Base-by-base conservation (phyloP, 2,113 vertebrate species). In the Tonatia bakeri region DNA sequence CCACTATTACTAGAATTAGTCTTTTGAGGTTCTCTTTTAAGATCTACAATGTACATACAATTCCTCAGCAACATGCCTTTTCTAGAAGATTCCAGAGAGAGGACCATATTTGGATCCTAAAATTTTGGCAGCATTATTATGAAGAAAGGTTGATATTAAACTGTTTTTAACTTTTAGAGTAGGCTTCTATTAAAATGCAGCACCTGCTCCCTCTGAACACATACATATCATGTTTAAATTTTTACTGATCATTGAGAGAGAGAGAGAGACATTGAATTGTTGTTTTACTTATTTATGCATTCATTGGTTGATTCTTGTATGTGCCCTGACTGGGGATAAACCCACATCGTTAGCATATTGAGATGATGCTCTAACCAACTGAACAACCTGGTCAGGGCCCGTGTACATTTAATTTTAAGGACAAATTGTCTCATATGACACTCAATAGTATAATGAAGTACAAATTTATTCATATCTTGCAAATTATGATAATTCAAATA, bases 371-470 rank as follows among this genome's bases (percentile, higher is more conserved):
- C 28, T 64, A 31, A 64, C 28, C 28, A 64, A 64, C 61, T 31
- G 28, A 64, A 64, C 28, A 64, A 31, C 28, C 26, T 14, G 12
- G 28, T 31, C 28, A 31, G 28, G 61, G 61, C 13, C 61, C 61
- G 31, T 45, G 17, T 43, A 43, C 81, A 75, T 73, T 95, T 95
- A 91, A 80, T 85, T 80, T 81, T 43, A 75, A 92, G n/a, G 50
- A 92, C 1, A 26, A 69, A 26, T 92, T 47, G 75, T 72, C 52
- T 70, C 43, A 69, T 43, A 47, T 43, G 15, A 65, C 82, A 59
- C 4, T 80, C 12, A 90, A 24, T 80, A 86, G 86, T 64, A 14
- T 90, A 87, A 65, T 90, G 20, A 90, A 77, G 50, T 90, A 82
- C 20, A 94, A 64, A 81, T 24, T 6, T 9, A 59, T 80, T 5